Evolutionary conservation across 1,140 invertebrate genomes (phyloP).

Genomic region (Dinoponera quadriceps): DNA sequence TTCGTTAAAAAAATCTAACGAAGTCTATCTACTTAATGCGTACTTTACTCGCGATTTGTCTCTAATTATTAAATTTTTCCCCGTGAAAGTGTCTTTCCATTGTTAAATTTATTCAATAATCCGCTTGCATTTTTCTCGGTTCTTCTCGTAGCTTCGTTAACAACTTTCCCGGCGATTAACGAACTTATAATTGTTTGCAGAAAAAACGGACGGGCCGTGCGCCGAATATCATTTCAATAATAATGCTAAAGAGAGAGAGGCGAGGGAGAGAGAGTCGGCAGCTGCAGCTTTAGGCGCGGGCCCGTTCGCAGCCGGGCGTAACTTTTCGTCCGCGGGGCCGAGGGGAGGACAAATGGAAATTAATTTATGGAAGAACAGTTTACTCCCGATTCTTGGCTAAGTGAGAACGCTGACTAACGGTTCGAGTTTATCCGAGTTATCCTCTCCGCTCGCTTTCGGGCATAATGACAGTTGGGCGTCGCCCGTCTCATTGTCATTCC

Average conservation of each 20-base stretch:
- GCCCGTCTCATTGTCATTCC: conserved; percentile 29
- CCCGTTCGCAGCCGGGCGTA: conserved; percentile 63
- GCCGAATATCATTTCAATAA: conserved; percentile 56
- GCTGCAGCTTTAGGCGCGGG: conserved; percentile 29
- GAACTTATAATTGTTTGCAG: conserved; percentile 62
- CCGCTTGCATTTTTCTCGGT: conserved; percentile 14
- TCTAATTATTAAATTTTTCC: conserved; percentile 50
- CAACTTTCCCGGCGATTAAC: conserved; percentile 55
- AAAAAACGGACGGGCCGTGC: conserved; percentile 24
- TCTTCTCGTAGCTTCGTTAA: conserved; percentile 43
- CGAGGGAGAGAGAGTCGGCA: conserved; percentile 27
- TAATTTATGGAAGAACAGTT: conserved; percentile 78
- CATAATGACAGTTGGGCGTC: conserved; percentile 29
- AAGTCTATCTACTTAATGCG: conserved; percentile 11
- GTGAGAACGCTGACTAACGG: conserved; percentile 55
- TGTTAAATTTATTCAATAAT: conserved; percentile 15
- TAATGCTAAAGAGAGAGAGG: conserved; percentile 27
- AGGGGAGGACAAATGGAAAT: conserved; percentile 65
- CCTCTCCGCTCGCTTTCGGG: not conserved
- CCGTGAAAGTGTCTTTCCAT: conserved; percentile 1
- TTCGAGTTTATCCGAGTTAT: conserved; percentile 47
- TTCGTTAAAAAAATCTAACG: conserved; percentile 28
- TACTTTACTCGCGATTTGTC: conserved; percentile 43
- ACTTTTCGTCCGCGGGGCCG: conserved; percentile 68
- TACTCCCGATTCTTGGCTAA: conserved; percentile 65